These are phyloP conservation scores for Ciconia stormi DNA, from an alignment of 2,113 vertebrate species.

Conservation along the genomic window DNA sequence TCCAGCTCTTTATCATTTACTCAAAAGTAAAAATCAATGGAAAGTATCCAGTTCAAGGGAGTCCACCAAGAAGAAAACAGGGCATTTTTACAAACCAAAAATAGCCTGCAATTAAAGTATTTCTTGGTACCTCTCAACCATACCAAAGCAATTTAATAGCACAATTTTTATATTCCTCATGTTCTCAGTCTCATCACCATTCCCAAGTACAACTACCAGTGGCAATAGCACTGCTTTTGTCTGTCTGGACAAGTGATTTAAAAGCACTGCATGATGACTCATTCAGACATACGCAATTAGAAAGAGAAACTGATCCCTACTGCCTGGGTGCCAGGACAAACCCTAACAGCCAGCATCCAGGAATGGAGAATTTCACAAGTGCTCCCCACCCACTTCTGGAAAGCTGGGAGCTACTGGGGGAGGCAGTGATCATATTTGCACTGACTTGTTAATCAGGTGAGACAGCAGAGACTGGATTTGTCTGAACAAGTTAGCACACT, in stretches of 20 bases:
- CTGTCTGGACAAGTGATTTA: background rate
- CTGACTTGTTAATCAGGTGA: background rate
- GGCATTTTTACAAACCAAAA: background rate
- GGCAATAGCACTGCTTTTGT: background rate
- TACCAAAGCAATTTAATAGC: background rate
- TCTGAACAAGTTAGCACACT: background rate
- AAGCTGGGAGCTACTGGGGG: background rate
- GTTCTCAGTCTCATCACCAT: background rate
- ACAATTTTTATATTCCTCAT: background rate
- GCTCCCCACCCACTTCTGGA: background rate
- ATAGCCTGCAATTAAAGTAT: background rate
- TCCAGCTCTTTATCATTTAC: background rate
- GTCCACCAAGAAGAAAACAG: background rate
- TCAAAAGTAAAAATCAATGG: background rate
- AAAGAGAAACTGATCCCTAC: background rate
- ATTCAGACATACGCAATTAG: background rate
- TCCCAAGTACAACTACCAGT: background rate
- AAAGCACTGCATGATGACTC: slow-evolving; percentile 20
- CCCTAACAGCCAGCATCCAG: background rate
- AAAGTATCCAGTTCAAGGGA: background rate
- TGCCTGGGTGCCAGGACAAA: slow-evolving; percentile 14
- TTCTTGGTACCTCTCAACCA: background rate
- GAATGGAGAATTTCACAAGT: background rate
- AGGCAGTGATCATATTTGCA: background rate
- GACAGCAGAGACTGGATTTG: background rate